Conservation (phyloP, 2,113 vertebrate genomes). For the Vireo altiloquus region DNA sequence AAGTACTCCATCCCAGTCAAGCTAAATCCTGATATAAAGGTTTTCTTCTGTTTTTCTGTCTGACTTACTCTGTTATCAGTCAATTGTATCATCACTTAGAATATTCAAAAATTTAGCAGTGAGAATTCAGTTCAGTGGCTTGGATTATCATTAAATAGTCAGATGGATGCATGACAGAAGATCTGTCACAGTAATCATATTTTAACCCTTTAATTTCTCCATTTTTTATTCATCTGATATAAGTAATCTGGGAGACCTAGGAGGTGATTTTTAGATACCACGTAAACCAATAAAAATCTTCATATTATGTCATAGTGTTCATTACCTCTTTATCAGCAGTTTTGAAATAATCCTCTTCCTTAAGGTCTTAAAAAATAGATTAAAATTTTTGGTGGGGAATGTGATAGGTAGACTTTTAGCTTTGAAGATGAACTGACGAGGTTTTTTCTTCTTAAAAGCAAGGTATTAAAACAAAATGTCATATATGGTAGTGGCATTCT, state of each 20-base stretch:
- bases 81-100: neutral
- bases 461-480: neutral
- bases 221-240: neutral
- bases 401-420: neutral
- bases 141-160: neutral
- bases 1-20: neutral
- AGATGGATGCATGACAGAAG: neutral
- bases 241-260: neutral
- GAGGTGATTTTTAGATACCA: neutral
- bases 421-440: neutral
- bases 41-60: neutral
- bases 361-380: neutral
- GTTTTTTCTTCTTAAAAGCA: neutral
- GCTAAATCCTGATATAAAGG: neutral
- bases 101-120: neutral
- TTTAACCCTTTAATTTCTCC: neutral
- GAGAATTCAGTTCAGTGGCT: neutral
- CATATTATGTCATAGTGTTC: neutral
- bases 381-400: neutral
- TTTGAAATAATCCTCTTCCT: neutral
- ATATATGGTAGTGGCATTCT: neutral
- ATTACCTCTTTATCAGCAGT: neutral
- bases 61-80: neutral
- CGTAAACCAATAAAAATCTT: neutral
- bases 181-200: neutral